Evolutionary conservation across 2,888 invertebrate genomes (phyloP).

Genomic region (Elmis aenea): DNA sequence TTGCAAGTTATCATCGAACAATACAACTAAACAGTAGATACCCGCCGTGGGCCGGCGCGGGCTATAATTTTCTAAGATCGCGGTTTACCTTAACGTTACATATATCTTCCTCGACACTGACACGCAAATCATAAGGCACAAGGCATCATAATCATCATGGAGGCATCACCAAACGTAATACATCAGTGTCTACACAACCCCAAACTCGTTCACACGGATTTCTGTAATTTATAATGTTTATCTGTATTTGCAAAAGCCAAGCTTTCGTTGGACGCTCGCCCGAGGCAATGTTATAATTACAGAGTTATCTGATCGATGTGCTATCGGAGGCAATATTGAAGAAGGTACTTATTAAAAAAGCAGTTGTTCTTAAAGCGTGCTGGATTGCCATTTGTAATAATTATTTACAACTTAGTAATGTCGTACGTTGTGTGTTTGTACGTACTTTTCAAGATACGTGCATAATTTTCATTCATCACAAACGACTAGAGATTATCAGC

Average conservation of each 20-base stretch:
- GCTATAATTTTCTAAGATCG: conserved; percentile 21
- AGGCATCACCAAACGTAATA: conserved; percentile 25
- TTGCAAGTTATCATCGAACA: conserved; percentile 6
- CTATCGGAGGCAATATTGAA: conserved; percentile 34
- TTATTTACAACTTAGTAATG: conserved; percentile 43
- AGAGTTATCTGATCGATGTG: conserved; percentile 32
- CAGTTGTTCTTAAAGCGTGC: conserved; percentile 35
- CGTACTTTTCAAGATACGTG: not conserved
- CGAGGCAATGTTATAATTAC: conserved; percentile 33
- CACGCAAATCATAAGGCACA: conserved; percentile 32
- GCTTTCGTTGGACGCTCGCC: conserved; percentile 19
- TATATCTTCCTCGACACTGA: conserved; percentile 32
- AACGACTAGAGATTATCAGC: too few species aligned
- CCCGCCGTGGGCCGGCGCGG: conserved; percentile 11
- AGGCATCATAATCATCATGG: conserved; percentile 19
- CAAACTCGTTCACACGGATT: conserved; percentile 27
- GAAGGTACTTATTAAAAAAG: conserved; percentile 45
- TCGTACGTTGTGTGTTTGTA: conserved; percentile 9
- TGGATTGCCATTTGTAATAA: conserved; percentile 44
- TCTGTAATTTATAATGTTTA: conserved; percentile 25
- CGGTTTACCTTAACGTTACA: conserved; percentile 21
- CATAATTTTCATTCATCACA: not conserved
- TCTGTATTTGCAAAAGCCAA: conserved; percentile 21
- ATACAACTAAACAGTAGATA: conserved; percentile 19
- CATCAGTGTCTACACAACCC: conserved; percentile 25